Evolutionary conservation across 2,797 vertebrate species (phyloP).

Genomic region (Sebastes aleutianus): DNA sequence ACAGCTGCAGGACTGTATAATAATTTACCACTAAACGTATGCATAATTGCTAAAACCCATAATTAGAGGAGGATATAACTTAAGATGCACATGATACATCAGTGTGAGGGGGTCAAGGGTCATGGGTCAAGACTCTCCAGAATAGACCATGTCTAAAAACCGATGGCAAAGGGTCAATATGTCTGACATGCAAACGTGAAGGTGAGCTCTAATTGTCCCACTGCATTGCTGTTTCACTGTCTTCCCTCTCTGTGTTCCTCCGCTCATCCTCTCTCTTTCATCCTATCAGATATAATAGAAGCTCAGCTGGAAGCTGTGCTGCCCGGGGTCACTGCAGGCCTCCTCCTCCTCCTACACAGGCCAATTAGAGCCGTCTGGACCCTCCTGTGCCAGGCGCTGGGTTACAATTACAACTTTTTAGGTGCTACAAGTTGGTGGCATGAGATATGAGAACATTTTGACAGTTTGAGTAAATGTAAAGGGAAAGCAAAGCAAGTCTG

Average conservation of each 20-base stretch:
- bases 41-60: not conserved
- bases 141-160: constrained; percentile 18
- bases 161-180: not conserved
- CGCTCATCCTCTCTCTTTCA: not conserved
- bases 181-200: not conserved
- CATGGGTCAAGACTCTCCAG: constrained; percentile 2
- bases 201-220: not conserved
- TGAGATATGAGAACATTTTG: not conserved
- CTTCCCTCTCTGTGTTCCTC: not conserved
- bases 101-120: not conserved
- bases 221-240: not conserved
- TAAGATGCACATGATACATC: not conserved
- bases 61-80: not conserved
- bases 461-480: not conserved
- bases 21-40: not conserved
- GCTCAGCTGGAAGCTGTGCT: constrained; percentile 10
- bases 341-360: not conserved
- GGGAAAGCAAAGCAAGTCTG: no score
- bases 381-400: not conserved
- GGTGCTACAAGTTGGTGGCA: not conserved
- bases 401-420: no score
- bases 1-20: not conserved
- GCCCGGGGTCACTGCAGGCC: not conserved
- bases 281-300: not conserved
- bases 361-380: constrained; percentile 11